Conservation (phyloP, 2,888 invertebrate species). For the Aporophyla nigra region DNA sequence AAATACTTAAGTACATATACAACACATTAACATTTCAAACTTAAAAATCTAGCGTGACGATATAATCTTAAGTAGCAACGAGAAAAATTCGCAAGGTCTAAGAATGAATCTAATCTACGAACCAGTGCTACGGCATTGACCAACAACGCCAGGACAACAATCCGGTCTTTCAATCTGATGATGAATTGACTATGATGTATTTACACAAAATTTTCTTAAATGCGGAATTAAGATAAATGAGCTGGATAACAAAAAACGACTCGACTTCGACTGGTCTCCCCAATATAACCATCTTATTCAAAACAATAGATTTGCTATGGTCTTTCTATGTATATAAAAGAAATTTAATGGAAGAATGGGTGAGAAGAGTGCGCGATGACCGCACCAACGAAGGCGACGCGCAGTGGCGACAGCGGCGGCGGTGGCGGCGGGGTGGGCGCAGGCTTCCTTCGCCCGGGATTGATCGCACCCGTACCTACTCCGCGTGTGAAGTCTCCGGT, state of each 20-base stretch:
- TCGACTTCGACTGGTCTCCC: not conserved
- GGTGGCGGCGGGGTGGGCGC: conserved; percentile 70
- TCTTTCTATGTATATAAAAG: conserved; percentile 4
- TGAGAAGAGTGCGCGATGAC: conserved; percentile 72
- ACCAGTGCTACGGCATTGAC: conserved; percentile 7
- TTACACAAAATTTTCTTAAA: too few species aligned
- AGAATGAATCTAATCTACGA: conserved; percentile 9
- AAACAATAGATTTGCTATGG: not conserved
- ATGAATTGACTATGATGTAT: not conserved
- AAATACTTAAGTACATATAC: not conserved
- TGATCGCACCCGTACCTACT: conserved; percentile 81
- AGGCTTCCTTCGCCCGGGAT: conserved; percentile 82
- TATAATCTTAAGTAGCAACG: conserved; percentile 21
- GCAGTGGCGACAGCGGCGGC: conserved; percentile 59
- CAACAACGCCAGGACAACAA: not conserved
- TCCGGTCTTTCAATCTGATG: not conserved
- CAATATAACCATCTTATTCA: not conserved
- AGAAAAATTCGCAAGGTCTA: not conserved
- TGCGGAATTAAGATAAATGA: too few species aligned
- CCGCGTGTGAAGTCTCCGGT: conserved; percentile 77
- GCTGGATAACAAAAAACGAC: too few species aligned
- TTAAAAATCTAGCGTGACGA: conserved; percentile 10
- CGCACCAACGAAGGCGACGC: conserved; percentile 56
- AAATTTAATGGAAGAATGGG: conserved; percentile 49
- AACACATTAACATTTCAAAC: not conserved